A percentile compares a stretch with the other conserved stretches of the same genome.
Conservation (phyloP, 1,140 invertebrate species). For the Musca vetustissima region DNA sequence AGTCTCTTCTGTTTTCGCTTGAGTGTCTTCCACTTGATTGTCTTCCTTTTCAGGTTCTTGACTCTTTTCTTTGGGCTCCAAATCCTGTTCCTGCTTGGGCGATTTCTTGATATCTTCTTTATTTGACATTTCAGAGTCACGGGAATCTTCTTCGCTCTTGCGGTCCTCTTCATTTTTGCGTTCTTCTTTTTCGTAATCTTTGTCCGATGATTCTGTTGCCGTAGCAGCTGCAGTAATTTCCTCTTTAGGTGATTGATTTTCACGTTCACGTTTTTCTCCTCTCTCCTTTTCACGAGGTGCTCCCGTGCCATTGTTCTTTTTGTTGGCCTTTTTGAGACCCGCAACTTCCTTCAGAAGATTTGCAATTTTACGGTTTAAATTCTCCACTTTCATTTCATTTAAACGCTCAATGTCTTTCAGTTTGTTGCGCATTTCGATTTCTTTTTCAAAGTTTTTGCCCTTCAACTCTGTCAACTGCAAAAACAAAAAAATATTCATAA, state of each 20-base stretch:
- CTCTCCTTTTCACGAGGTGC: slow-evolving; percentile 62
- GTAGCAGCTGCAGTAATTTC: slow-evolving; percentile 31
- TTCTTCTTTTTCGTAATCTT: slow-evolving; percentile 31
- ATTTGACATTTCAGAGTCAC: slow-evolving; percentile 26
- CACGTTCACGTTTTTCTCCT: slow-evolving; percentile 57
- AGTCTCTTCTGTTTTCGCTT: background rate
- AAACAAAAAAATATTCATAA: background rate
- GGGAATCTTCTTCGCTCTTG: slow-evolving; percentile 5
- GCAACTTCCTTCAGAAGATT: slow-evolving; percentile 81
- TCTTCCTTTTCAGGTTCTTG: slow-evolving; percentile 12
- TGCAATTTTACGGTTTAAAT: slow-evolving; percentile 77
- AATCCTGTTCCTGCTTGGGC: slow-evolving; percentile 33
- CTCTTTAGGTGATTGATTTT: slow-evolving; percentile 51
- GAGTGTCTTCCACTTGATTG: background rate
- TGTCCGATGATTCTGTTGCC: slow-evolving; percentile 30
- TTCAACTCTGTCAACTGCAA: slow-evolving; percentile 88
- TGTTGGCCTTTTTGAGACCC: slow-evolving; percentile 76
- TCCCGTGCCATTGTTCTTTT: slow-evolving; percentile 56
- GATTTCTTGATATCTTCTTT: slow-evolving; percentile 43
- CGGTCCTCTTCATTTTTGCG: slow-evolving; percentile 26
- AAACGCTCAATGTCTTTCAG: slow-evolving; percentile 81
- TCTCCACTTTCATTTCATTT: slow-evolving; percentile 76
- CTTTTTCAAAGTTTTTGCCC: slow-evolving; percentile 85
- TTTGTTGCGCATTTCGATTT: slow-evolving; percentile 81
- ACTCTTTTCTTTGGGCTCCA: slow-evolving; percentile 39